Evolutionary conservation across 2,797 vertebrate species (phyloP), one percentile per base, ranked within the genome.

Genomic region (Epinephelus awoara): DNA sequence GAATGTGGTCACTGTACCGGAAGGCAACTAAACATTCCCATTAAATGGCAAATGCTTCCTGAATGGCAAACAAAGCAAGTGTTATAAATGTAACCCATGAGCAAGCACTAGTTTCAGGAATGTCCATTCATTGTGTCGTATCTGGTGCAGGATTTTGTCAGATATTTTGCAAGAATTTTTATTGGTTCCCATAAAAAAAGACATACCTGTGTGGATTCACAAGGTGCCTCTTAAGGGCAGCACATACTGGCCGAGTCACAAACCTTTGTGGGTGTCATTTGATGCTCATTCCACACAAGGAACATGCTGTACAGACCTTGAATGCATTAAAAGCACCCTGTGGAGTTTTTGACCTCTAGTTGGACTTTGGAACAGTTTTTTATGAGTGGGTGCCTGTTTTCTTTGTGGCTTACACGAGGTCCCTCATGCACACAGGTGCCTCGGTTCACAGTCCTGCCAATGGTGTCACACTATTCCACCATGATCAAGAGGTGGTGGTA

Each of bases 31-130:
- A 72, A 75, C 23, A 42, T n/a, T 73, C 21, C 49, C 23, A 62
- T 70, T 34, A 49, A 76, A 73, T 64, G 38, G 12, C 2, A 72
- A 73, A 83, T 40, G 21, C 25, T 21, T 62, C 21, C 46, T 46
- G 8, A 27, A 75, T 21, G 6, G 42, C 34, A 63, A 63, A 29
- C 42, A n/a, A 58, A 47, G 49, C 42, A 49, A 19, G 69, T 29
- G 18, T 52, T 34, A 14, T 10, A n/a, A 59, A 63, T 21, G 6
- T 19, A 49, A 55, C 23, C n/a, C 34, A 34, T 52, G 44, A 46
- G 21, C 3, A 47, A 17, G 11, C 21, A 19, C 13, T 9, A 5
- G 19, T 29, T 25, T 23, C 6, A 10, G 15, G n/a, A 7, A 6
- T 40, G 44, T 25, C 18, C 67, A 12, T 6, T 63, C n/a, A 46